Conservation (phyloP, 1,140 invertebrate species). For the Pogonus chalceus region DNA sequence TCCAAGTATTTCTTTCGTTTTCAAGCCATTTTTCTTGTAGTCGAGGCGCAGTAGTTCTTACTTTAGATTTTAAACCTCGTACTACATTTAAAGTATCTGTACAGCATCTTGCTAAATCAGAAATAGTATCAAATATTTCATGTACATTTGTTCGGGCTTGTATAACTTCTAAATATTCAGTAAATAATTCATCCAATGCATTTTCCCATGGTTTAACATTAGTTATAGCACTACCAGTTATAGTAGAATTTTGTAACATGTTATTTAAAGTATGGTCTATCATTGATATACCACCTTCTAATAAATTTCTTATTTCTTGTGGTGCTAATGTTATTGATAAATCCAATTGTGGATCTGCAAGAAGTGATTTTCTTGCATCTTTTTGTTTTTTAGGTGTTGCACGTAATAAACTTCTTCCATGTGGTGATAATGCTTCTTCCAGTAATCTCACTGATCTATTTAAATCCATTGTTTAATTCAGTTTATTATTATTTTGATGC, state of each 20-base stretch:
- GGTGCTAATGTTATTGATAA: conserved; percentile 27
- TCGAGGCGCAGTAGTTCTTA: conserved; percentile 29
- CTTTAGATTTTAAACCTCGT: conserved; percentile 35
- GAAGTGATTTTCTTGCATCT: conserved; percentile 8
- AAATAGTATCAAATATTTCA: conserved; percentile 46
- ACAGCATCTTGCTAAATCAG: conserved; percentile 45
- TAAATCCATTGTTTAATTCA: conserved; percentile 18
- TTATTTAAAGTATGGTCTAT: conserved; percentile 14
- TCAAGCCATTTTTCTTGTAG: conserved; percentile 50
- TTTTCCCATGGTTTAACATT: conserved; percentile 38
- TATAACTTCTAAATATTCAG: conserved; percentile 48
- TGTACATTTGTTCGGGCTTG: conserved; percentile 40
- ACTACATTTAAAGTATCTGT: conserved; percentile 41
- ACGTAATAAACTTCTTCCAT: conserved; percentile 24
- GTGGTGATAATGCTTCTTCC: conserved; percentile 26
- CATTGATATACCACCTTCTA: conserved; percentile 16
- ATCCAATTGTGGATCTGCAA: conserved; percentile 17
- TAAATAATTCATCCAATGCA: conserved; percentile 42
- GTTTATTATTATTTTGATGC: not conserved
- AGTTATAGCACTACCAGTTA: conserved; percentile 39
- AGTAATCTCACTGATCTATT: conserved; percentile 28
- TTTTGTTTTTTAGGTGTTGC: conserved; percentile 8
- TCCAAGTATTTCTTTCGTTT: conserved; percentile 80
- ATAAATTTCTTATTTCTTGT: conserved; percentile 29
- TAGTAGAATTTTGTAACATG: conserved; percentile 20